Percentiles rank a stretch among this genome's conserved stretches.
Conservation (phyloP, 2,113 vertebrate species). For the Chaetorhynchus papuensis region DNA sequence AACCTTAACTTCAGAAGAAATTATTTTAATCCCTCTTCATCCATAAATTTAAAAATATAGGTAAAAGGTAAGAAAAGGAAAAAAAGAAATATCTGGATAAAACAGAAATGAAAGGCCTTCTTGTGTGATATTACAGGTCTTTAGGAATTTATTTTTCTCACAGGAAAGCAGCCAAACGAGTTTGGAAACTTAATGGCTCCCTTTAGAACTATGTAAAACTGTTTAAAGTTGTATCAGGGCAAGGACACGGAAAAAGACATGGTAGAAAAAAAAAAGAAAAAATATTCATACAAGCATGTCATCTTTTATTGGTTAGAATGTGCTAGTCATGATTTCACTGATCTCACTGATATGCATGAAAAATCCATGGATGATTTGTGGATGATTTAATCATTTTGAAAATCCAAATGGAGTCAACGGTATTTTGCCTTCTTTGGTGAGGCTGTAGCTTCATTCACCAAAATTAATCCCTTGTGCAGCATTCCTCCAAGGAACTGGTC, state of each 20-base stretch:
- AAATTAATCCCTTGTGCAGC: background rate
- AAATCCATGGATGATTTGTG: background rate
- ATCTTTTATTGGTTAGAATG: background rate
- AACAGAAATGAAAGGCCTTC: background rate
- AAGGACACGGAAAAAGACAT: background rate
- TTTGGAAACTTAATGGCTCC: background rate
- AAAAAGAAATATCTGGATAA: background rate
- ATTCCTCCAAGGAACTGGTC: background rate
- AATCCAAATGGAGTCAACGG: background rate
- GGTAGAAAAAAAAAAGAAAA: background rate
- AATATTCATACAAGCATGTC: background rate
- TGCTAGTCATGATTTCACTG: background rate
- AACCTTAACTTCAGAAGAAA: background rate
- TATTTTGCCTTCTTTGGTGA: background rate
- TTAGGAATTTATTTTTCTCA: background rate
- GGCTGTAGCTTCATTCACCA: background rate
- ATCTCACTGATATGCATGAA: background rate
- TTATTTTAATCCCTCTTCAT: background rate
- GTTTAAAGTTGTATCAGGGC: background rate
- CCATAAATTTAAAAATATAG: background rate
- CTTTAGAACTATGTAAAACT: background rate
- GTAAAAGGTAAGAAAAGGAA: background rate
- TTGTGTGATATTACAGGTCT: background rate
- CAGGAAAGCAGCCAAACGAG: background rate
- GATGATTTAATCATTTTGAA: background rate